Conservation (phyloP, 2,797 vertebrate species). For the Chiloscyllium punctatum region DNA sequence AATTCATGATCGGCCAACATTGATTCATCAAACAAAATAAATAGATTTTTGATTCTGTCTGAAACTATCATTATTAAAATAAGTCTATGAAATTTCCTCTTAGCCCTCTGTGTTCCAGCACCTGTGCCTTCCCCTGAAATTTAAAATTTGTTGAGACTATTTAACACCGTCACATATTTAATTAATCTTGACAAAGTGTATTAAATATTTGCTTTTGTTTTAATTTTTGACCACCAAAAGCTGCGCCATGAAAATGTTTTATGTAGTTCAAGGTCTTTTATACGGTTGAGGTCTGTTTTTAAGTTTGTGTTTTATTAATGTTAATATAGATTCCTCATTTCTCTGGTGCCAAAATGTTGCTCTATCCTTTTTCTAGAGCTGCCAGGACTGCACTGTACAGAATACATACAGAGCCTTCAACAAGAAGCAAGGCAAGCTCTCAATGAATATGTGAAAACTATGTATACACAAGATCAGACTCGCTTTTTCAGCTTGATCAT, state of each 20-base stretch:
- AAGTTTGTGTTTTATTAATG: not conserved
- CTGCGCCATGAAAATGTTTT: not conserved
- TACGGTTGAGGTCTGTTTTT: not conserved
- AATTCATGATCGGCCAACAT: not conserved
- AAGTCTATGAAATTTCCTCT: not conserved
- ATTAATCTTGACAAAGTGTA: not conserved
- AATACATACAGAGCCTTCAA: slow-evolving; percentile 87
- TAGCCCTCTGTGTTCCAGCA: not conserved
- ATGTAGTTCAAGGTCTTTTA: not conserved
- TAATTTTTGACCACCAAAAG: not conserved
- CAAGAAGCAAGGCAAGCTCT: slow-evolving; percentile 87
- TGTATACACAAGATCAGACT: slow-evolving; percentile 70
- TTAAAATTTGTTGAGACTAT: not conserved
- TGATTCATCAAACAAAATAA: not conserved
- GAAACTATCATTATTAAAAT: not conserved
- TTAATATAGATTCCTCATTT: not conserved
- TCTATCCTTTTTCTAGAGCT: slow-evolving; percentile 63
- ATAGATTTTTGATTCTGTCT: not conserved
- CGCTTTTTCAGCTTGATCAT: slow-evolving; percentile 83
- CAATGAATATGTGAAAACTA: slow-evolving; percentile 81
- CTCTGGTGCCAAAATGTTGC: not conserved
- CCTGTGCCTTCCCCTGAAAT: not conserved
- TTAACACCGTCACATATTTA: not conserved
- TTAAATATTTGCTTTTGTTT: not conserved
- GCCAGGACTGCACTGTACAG: slow-evolving; percentile 78